Evolutionary conservation across 1,140 invertebrate genomes (phyloP), one percentile per base, ranked within the genome.

Genomic region (Marisa cornuarietis): DNA sequence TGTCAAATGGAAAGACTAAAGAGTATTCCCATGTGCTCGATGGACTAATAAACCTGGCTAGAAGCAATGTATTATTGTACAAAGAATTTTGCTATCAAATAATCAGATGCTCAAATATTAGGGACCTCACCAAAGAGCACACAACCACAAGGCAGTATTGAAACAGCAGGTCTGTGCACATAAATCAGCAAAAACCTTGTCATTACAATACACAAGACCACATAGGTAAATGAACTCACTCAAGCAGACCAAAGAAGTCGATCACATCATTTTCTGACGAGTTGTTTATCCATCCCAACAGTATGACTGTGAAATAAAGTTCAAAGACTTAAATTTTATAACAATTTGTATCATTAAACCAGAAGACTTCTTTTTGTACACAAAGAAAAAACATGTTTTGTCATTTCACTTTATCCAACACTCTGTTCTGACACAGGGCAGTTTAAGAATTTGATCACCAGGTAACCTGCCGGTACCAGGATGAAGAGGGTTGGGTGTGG

Each of bases 251-350:
- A 87, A 97, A 96, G 90, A 97, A 96, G 71, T 94, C 93, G 22
- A 95, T 91, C 54, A 96, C 93, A 83, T 96, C 95, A 79, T 92
- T 92, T 80, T 95, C 94, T 8, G 93, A 93, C 83, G 95, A 95
- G 74, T 96, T 95, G 84, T 95, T 95, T 95, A 96, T 98, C 96
- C 96, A 98, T 14, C 94, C 94, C 24, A 97, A 93, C n/a, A 98
- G 92, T 84, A 96, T 94, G 83, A 96, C 95, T 92, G 82, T 22
- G 86, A 85, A 63, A 76, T 2, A 71, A 20, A 61, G 26, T 79
- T 65, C 14, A 71, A 71, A 65, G 52, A 6, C 9, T 26, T 10
- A 26, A 68, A 42, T 8, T 11, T 24, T 22, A 11, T 68, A 24
- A n/a, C n/a, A n/a, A n/a, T n/a, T n/a, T n/a, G n/a, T 24, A 24